A percentile compares a stretch with the other conserved stretches of the same genome.
Conservation (phyloP, 2,888 invertebrate genomes). For the Corbicula japonica region DNA sequence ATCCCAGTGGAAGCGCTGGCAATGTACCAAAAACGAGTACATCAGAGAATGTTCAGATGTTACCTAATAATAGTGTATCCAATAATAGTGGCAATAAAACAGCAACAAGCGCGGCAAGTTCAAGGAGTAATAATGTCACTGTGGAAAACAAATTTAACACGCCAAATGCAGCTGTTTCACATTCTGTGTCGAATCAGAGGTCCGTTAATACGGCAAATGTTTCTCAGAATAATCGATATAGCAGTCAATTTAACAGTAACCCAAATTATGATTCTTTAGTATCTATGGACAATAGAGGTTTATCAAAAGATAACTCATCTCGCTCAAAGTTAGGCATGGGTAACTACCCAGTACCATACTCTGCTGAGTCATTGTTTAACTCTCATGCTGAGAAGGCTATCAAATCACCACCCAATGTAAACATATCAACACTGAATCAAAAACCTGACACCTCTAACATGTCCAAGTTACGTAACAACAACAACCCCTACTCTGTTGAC, state of each 20-base stretch:
- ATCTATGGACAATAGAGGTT: slow-evolving; percentile 37
- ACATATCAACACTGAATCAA: slow-evolving; percentile 56
- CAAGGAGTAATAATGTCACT: no score
- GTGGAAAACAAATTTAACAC: no score
- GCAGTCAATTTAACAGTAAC: slow-evolving; percentile 42
- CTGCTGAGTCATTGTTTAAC: slow-evolving; percentile 72
- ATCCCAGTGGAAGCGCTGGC: no score
- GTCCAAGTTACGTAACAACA: slow-evolving; percentile 54
- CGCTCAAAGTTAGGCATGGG: slow-evolving; percentile 39
- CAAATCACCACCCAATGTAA: slow-evolving; percentile 68
- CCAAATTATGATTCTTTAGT: slow-evolving; percentile 41
- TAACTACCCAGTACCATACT: slow-evolving; percentile 64
- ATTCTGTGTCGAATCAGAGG: no score
- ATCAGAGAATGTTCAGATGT: slow-evolving; percentile 14
- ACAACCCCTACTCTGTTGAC: slow-evolving; percentile 79
- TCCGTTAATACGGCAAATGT: slow-evolving; percentile 36
- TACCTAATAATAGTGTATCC: background rate
- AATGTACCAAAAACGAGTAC: slow-evolving; percentile 12
- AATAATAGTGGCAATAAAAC: background rate
- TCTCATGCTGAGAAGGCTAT: slow-evolving; percentile 57
- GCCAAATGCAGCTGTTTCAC: no score
- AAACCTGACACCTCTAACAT: slow-evolving; percentile 43
- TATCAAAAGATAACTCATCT: slow-evolving; percentile 41
- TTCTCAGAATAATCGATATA: slow-evolving; percentile 53
- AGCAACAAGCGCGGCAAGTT: slow-evolving; percentile 23